Conservation (phyloP, 2,797 vertebrate genomes). For the Euphonia xanthogaster region DNA sequence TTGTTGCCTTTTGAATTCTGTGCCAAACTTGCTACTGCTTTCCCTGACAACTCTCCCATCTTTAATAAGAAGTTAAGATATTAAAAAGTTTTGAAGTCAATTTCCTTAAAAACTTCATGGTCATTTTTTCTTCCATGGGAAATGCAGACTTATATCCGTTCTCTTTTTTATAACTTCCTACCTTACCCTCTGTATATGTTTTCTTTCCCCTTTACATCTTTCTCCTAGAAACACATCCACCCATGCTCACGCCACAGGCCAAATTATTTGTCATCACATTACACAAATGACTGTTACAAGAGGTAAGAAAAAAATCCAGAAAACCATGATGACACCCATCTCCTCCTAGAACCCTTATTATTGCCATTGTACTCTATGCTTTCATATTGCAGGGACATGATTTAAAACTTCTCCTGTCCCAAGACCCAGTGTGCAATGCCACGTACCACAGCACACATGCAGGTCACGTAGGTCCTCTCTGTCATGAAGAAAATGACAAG, state of each 20-base stretch:
- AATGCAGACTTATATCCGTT: not conserved
- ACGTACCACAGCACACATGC: accelerated
- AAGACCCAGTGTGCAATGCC: not conserved
- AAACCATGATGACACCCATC: not conserved
- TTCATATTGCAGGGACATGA: not conserved
- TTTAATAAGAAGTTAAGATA: not conserved
- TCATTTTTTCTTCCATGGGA: not conserved
- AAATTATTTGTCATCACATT: not conserved
- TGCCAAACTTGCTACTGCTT: not conserved
- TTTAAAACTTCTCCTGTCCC: not conserved
- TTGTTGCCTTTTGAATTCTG: not conserved
- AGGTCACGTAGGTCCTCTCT: not conserved
- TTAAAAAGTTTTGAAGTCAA: not conserved
- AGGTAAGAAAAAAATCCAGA: not conserved
- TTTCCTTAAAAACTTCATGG: not conserved
- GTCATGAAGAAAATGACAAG: not conserved
- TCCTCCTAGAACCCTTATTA: not conserved
- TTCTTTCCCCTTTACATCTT: not conserved
- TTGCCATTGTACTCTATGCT: accelerated
- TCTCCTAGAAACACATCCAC: not conserved
- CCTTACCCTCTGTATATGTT: not conserved
- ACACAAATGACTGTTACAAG: not conserved
- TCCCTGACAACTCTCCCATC: not conserved
- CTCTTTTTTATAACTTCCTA: not conserved
- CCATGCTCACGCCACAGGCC: no score